Evolutionary conservation across 1,140 invertebrate species (phyloP).

Genomic region (Musca vetustissima): DNA sequence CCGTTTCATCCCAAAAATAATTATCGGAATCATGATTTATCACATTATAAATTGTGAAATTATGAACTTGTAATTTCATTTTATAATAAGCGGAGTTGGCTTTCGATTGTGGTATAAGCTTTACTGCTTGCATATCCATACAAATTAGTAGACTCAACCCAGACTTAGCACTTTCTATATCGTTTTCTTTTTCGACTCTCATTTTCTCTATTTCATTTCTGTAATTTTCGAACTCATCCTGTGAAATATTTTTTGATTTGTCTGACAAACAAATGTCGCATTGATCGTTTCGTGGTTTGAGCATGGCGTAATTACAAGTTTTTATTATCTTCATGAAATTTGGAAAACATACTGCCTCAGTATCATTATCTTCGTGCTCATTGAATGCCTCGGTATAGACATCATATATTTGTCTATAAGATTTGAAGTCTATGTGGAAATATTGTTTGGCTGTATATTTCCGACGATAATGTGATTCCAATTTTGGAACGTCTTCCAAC

Average conservation of each 20-base stretch:
- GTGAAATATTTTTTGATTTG: constrained; percentile 35
- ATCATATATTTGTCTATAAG: constrained; percentile 10
- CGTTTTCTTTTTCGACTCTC: neutral
- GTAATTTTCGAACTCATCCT: constrained; percentile 1
- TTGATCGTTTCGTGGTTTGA: constrained; percentile 37
- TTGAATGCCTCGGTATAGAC: neutral
- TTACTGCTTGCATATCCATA: constrained; percentile 31
- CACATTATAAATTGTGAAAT: constrained; percentile 9
- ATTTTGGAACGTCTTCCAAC: neutral
- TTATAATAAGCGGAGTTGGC: too few species aligned
- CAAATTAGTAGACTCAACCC: constrained; percentile 7
- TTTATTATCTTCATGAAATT: constrained; percentile 13
- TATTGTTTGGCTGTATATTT: neutral
- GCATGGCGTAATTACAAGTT: constrained; percentile 33
- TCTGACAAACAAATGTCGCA: constrained; percentile 36
- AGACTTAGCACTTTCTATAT: constrained; percentile 9
- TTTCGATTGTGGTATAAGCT: constrained; percentile 9
- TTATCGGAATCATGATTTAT: constrained; percentile 38
- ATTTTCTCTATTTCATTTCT: neutral
- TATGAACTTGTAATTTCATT: too few species aligned
- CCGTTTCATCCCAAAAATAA: too few species aligned
- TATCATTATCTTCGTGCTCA: constrained; percentile 17
- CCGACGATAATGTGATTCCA: neutral
- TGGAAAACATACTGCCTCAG: neutral
- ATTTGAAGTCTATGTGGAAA: neutral